Evolutionary conservation across 2,113 vertebrate species (phyloP).

Genomic region (Ciconia stormi): DNA sequence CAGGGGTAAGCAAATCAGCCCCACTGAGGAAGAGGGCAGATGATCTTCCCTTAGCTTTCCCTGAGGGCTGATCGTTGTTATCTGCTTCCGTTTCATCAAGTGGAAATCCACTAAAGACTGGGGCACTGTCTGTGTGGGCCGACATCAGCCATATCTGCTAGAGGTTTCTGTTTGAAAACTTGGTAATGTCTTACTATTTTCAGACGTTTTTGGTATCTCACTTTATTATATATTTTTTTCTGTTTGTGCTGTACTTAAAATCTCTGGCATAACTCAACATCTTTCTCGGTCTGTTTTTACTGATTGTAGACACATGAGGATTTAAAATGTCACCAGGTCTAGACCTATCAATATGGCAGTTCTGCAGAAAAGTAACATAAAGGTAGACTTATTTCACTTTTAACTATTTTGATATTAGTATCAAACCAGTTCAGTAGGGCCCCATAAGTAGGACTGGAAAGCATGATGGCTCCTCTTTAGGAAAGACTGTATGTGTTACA

Average conservation of each 20-base stretch:
- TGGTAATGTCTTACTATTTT: not conserved
- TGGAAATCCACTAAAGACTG: not conserved
- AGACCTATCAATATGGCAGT: not conserved
- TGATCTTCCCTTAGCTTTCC: not conserved
- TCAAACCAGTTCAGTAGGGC: not conserved
- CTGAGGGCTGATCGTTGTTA: not conserved
- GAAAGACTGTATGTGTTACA: slow-evolving; percentile 1
- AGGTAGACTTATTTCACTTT: not conserved
- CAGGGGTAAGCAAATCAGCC: not conserved
- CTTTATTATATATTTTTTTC: accelerated
- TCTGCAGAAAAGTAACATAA: not conserved
- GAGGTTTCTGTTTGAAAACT: not conserved
- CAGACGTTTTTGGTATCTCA: not conserved
- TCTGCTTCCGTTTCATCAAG: not conserved
- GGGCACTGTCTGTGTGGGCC: not conserved
- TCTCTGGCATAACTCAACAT: not conserved
- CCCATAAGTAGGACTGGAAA: not conserved
- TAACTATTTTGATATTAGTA: not conserved
- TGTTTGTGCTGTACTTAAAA: not conserved
- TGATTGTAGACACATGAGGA: accelerated
- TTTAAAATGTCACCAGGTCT: not conserved
- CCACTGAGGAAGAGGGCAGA: not conserved
- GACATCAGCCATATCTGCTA: accelerated
- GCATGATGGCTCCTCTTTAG: not conserved
- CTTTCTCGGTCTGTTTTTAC: not conserved